Evolutionary conservation across 1,140 invertebrate genomes (phyloP).

Genomic region (Ephestia elutella): DNA sequence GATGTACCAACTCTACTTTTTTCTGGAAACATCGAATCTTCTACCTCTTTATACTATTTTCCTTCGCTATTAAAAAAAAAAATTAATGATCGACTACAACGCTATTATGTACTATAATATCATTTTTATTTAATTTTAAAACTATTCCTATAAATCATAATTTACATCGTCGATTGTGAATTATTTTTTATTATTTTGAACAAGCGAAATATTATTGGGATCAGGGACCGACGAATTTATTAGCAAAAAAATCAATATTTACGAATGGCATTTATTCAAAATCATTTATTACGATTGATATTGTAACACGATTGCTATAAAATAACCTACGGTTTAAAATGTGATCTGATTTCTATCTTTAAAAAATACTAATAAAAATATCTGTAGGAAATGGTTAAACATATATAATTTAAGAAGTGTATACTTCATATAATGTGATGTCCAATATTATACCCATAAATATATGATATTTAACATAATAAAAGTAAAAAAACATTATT

Average conservation of each 20-base stretch:
- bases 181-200: not conserved
- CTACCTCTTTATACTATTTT: conserved; percentile 7
- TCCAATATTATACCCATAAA: too few species aligned
- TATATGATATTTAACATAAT: too few species aligned
- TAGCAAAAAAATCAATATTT: not conserved
- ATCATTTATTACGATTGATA: not conserved
- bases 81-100: not conserved
- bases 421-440: too few species aligned
- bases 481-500: too few species aligned
- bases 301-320: not conserved
- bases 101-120: not conserved
- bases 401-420: too few species aligned
- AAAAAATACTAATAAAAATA: too few species aligned
- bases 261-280: not conserved
- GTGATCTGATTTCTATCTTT: too few species aligned
- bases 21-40: conserved; percentile 11
- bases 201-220: not conserved
- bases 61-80: not conserved
- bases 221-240: not conserved
- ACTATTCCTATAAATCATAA: too few species aligned
- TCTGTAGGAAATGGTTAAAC: too few species aligned
- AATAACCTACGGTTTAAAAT: too few species aligned
- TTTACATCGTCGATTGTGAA: not conserved
- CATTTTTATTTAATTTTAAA: not conserved
- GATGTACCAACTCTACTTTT: too few species aligned